These are phyloP conservation scores for Grus americana DNA, from an alignment of 2,113 vertebrate genomes.

Conservation along the genomic window DNA sequence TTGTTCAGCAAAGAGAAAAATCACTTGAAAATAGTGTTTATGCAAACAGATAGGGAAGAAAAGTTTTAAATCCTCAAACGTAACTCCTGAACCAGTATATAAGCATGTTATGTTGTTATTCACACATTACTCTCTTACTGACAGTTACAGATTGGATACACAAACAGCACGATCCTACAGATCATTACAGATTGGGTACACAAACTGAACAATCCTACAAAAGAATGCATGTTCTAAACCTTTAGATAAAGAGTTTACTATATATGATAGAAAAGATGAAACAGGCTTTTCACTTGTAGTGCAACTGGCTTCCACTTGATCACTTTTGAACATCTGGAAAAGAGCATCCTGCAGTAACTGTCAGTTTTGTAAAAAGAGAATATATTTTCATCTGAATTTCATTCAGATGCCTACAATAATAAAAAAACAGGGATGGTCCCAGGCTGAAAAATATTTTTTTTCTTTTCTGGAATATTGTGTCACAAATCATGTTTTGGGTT, in stretches of 20 bases:
- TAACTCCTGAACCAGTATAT: not conserved
- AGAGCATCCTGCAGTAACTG: not conserved
- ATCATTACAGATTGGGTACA: not conserved
- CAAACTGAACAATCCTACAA: not conserved
- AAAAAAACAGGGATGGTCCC: not conserved
- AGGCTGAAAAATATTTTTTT: not conserved
- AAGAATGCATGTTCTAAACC: not conserved
- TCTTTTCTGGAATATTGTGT: not conserved
- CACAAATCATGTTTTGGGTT: not conserved
- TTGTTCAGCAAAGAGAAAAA: not conserved
- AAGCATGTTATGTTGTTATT: not conserved
- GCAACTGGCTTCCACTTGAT: not conserved
- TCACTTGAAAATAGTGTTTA: not conserved
- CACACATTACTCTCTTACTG: not conserved
- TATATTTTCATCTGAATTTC: not conserved
- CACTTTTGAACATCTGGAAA: conserved; percentile 5
- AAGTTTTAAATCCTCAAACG: not conserved
- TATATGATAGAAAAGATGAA: not conserved
- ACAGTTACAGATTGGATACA: not conserved
- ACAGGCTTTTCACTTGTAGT: not conserved
- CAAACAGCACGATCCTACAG: not conserved
- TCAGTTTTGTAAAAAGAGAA: not conserved
- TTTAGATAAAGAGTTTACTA: not conserved
- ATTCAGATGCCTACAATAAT: not conserved
- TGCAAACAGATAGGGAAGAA: not conserved